Conservation (phyloP, 2,888 invertebrate species). For the Prenolepis imparis region DNA sequence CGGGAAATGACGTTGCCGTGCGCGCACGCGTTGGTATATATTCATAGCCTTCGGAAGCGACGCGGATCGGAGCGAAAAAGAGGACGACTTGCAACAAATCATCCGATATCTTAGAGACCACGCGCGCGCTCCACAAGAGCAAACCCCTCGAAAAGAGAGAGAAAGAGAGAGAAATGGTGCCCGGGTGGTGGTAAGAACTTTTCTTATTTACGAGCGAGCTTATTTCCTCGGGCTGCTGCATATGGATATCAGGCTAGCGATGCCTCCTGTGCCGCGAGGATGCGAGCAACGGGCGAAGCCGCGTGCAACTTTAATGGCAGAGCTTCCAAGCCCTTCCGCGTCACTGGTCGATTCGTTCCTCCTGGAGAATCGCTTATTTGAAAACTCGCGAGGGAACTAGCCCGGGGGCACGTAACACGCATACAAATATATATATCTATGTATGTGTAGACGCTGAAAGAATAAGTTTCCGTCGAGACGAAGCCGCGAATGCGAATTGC, state of each 20-base stretch:
- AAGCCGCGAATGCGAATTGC: constrained; percentile 12
- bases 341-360: constrained; percentile 55
- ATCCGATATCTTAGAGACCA: constrained; percentile 79
- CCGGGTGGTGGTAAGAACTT: constrained; percentile 72
- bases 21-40: constrained; percentile 50
- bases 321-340: constrained; percentile 54
- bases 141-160: constrained; percentile 39
- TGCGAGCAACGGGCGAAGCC: constrained; percentile 63
- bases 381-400: constrained; percentile 40
- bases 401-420: background rate
- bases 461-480: background rate
- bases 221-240: constrained; percentile 78
- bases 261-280: constrained; percentile 61
- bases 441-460: background rate
- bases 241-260: constrained; percentile 75
- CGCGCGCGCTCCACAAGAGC: constrained; percentile 58
- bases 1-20: constrained; percentile 63
- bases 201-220: constrained; percentile 80
- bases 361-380: constrained; percentile 45
- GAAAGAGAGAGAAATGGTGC: background rate
- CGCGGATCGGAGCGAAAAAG: constrained; percentile 65
- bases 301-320: constrained; percentile 72
- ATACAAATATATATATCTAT: background rate
- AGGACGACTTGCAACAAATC: constrained; percentile 78
- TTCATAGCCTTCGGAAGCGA: constrained; percentile 49